Base-by-base conservation (phyloP, 2,888 invertebrate genomes). In the Parapristionchus giblindavisi region DNA sequence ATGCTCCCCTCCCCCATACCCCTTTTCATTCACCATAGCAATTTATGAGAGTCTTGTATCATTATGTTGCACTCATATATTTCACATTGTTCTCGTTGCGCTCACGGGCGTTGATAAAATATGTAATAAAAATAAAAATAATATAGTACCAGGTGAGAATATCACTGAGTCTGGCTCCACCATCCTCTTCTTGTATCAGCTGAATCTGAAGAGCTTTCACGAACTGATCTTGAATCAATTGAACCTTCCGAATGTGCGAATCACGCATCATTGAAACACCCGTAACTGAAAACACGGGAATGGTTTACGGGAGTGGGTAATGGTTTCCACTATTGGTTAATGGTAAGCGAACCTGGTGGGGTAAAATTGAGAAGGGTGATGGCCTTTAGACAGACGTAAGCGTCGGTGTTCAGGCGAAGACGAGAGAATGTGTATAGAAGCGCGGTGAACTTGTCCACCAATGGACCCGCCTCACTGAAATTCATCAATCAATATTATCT, bases 321-420 rank as follows among this genome's bases (percentile, higher is more conserved):
- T n/a, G n/a, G n/a, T n/a, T n/a, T n/a, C n/a, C n/a, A n/a, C n/a
- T n/a, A n/a, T n/a, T n/a, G n/a, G n/a, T n/a, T n/a, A n/a, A n/a
- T n/a, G n/a, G n/a, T n/a, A n/a, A n/a, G n/a, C n/a, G n/a, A n/a
- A 56, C 52, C 75, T 1, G 75, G 52, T n/a, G 77, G 65, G 21
- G 77, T 77, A 24, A 80, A 81, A 90, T 94, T 94, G 85, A 98
- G 92, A 91, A 98, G 93, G 88, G 96, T 94, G 91, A 98, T 96
- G 89, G 97, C 96, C 91, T 98, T 97, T 87, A 98, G 92, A 90
- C 96, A 96, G 89, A 97, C 96, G 89, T 97, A 97, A 89, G 98
- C 97, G 90, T 97, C 96, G 93, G 95, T 94, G 84, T 94, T 92
- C 77, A 98, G 92, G 88, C 93, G 93, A 87, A 96, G 93, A 76